A percentile compares a stretch with the other conserved stretches of the same genome.
These are phyloP conservation scores for Phalloptychus januarius DNA, from an alignment of 2,797 vertebrate genomes.

Conservation along the genomic window DNA sequence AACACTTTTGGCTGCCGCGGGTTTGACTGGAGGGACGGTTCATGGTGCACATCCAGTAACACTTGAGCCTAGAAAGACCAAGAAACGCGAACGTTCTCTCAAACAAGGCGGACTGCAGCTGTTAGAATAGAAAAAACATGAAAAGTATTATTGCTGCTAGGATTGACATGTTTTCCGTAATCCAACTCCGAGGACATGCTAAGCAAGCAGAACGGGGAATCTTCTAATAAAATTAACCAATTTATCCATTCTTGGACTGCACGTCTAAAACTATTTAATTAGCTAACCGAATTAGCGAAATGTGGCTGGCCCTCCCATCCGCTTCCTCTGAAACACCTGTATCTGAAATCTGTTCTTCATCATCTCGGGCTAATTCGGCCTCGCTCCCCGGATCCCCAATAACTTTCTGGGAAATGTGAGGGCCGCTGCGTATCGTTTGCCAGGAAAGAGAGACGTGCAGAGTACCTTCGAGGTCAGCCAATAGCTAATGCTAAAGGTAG, in stretches of 20 bases:
- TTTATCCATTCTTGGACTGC: neutral
- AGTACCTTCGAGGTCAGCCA: slow-evolving; percentile 27
- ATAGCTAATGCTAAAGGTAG: slow-evolving; percentile 39
- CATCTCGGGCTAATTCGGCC: slow-evolving; percentile 40
- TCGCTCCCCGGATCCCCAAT: slow-evolving; percentile 19
- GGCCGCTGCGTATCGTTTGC: slow-evolving; percentile 10
- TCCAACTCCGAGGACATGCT: slow-evolving; percentile 18
- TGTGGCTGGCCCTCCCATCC: slow-evolving; percentile 36
- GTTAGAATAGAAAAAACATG: neutral
- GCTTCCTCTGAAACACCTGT: slow-evolving; percentile 56
- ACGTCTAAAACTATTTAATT: neutral
- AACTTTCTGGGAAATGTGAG: slow-evolving; percentile 28
- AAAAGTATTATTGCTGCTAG: neutral
- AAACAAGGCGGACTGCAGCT: slow-evolving; percentile 44
- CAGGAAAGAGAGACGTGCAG: slow-evolving; percentile 12
- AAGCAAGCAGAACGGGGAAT: neutral
- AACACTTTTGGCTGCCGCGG: slow-evolving; percentile 68
- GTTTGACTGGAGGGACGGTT: slow-evolving; percentile 59
- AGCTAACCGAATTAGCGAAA: slow-evolving; percentile 7
- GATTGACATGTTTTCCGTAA: neutral
- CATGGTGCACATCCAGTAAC: slow-evolving; percentile 55
- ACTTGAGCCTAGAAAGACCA: slow-evolving; percentile 56
- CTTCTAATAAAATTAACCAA: slow-evolving; percentile 6
- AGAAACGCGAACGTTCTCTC: slow-evolving; percentile 52
- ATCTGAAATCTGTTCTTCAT: slow-evolving; percentile 48